phyloP scores from a whole-genome alignment of 2,113 vertebrate genomes.

The Columba livia region DNA sequence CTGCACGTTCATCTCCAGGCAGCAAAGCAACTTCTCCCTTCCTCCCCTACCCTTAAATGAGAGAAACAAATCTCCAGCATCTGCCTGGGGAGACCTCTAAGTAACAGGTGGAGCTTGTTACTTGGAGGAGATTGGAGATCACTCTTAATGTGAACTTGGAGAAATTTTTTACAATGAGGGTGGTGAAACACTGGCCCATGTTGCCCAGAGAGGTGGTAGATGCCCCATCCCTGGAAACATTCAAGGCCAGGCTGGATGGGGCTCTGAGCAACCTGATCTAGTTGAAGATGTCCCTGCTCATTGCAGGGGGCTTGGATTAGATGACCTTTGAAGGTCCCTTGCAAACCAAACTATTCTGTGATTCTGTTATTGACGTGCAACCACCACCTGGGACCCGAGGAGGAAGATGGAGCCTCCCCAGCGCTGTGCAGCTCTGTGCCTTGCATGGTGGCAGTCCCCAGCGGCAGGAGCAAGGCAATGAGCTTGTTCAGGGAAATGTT shows the following conservation, averaged over 20 bases:
- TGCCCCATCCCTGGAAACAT: too few relatives aligned
- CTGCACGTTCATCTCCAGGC: not conserved
- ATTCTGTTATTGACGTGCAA: rapidly evolving
- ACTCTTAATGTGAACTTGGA: not conserved
- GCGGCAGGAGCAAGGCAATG: rapidly evolving
- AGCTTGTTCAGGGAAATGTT: not conserved
- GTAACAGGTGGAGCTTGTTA: not conserved
- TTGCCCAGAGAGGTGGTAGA: too few relatives aligned
- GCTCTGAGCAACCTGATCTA: too few relatives aligned
- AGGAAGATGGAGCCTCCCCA: not conserved
- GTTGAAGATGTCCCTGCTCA: too few relatives aligned
- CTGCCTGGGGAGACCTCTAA: not conserved
- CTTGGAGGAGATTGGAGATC: not conserved
- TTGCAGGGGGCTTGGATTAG: too few relatives aligned
- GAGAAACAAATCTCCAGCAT: not conserved
- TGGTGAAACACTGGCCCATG: too few relatives aligned
- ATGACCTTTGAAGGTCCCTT: too few relatives aligned
- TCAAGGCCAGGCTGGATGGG: too few relatives aligned
- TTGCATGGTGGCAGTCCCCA: not conserved
- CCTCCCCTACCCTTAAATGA: not conserved
- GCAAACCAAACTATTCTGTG: too few relatives aligned
- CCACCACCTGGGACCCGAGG: not conserved
- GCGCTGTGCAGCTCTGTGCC: not conserved
- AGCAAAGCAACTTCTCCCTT: not conserved
- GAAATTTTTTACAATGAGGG: too few relatives aligned